A percentile compares a stretch with the other conserved stretches of the same genome.
Conservation (phyloP, 2,888 invertebrate genomes). For the Ctena decussata region DNA sequence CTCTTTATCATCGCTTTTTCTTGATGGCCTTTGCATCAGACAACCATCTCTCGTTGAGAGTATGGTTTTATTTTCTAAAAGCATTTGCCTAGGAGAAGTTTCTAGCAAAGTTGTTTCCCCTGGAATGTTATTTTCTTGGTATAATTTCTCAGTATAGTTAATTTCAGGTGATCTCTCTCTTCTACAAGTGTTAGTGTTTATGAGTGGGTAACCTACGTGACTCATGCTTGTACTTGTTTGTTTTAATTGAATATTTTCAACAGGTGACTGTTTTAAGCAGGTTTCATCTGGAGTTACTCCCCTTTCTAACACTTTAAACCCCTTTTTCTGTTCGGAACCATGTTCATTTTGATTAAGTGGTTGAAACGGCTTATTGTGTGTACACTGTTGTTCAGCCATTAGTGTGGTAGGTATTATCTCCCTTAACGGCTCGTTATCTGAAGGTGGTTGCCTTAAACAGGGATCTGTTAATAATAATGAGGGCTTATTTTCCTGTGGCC, state of each 20-base stretch:
- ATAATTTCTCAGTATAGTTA: neutral
- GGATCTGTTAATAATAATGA: neutral
- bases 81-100: neutral
- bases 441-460: neutral
- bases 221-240: neutral
- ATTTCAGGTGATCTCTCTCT: neutral
- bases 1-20: neutral
- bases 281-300: neutral
- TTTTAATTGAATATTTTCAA: neutral
- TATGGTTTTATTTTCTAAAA: neutral
- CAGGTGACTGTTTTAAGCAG: neutral
- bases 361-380: neutral
- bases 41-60: neutral
- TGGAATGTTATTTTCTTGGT: neutral
- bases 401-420: neutral
- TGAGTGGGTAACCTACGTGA: neutral
- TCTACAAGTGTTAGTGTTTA: neutral
- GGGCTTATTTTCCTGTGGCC: neutral
- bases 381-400: neutral
- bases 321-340: neutral
- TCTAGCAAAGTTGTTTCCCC: neutral
- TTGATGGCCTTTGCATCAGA: neutral
- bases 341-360: neutral
- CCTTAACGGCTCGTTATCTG: neutral
- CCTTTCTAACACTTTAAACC: neutral